Base-by-base conservation (phyloP, 1,140 invertebrate genomes). In the Meloidogyne floridensis region DNA sequence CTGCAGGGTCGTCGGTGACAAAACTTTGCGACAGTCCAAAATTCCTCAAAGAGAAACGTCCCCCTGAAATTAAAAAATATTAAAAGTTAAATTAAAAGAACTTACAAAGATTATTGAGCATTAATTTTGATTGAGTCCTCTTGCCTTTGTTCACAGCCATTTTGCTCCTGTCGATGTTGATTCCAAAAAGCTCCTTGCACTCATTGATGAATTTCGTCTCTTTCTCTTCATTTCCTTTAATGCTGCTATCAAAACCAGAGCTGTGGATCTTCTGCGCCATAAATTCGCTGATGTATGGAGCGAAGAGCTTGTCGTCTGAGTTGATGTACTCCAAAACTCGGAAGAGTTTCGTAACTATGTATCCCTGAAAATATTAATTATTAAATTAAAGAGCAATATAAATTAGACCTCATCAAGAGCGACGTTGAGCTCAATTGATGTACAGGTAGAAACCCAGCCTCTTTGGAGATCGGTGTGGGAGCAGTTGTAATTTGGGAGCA, bases 261-360 rank as follows among this genome's bases (percentile, higher is more conserved):
- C 42, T 51, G 42, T 73, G 11, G n/a, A 73, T 73, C 15, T 73
- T 73, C 72, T 73, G 72, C 2, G 72, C 72, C 72, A 73, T 73
- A 51, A 73, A 73, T n/a, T 73, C 72, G 2, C 42, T 11, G n/a
- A 73, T 73, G 72, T 73, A 73, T 4, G 72, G 72, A 11, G 42
- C 42, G 15, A 73, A 73, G 42, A 73, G 72, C 6, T 73, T 42
- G 72, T 73, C 15, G 72, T 73, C 72, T 11, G 42, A 43, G 5
- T 11, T 4, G 13, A 13, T 51, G n/a, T 15, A 73, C n/a, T 75
- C 72, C 72, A 73, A 2, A 0, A 73, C 72, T 11, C 72, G 10
- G 72, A 73, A 73, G 11, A 73, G 43, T 47, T 47, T 47, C 3
- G 43, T 47, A 7, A 47, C 43, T 5, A 47, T 47, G 6, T 47